Percentiles rank a stretch among this genome's conserved stretches.
phyloP scores from a whole-genome alignment of 2,113 vertebrate genomes.

The Mobula birostris region DNA sequence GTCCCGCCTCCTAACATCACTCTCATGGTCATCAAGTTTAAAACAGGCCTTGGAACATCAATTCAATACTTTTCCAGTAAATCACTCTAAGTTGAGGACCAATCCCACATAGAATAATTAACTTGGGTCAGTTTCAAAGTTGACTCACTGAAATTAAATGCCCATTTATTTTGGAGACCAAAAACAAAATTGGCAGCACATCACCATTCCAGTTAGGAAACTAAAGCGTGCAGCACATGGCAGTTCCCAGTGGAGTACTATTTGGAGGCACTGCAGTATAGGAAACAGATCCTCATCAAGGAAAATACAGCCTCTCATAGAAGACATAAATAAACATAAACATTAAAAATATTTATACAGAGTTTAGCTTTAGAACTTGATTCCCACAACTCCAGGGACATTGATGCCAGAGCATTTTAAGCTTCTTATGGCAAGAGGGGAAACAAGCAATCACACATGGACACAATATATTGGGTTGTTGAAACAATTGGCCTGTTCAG shows the following conservation, averaged over 20 bases:
- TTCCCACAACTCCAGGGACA: background rate
- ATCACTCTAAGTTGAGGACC: background rate
- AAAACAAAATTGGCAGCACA: conserved; percentile 24
- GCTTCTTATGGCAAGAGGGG: background rate
- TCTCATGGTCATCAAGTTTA: background rate
- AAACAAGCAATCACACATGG: background rate
- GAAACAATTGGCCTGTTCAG: no score
- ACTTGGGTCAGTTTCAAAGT: background rate
- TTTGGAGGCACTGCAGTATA: background rate
- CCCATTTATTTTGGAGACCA: conserved; percentile 6
- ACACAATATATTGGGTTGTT: no score
- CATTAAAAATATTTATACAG: background rate
- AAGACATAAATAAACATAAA: conserved; percentile 18
- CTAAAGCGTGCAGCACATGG: conserved; percentile 18
- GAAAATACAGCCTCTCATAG: conserved; percentile 1
- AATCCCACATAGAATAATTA: background rate
- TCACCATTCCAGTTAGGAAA: conserved; percentile 20
- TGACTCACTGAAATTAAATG: conserved; percentile 30
- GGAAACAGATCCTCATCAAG: background rate
- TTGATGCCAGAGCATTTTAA: background rate
- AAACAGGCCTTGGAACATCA: background rate
- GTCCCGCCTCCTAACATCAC: background rate
- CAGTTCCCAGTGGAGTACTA: background rate
- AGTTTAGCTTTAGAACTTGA: background rate
- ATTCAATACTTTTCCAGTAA: conserved; percentile 1